Evolutionary conservation across 2,888 invertebrate genomes (phyloP).

Genomic region (Dryobota labecula): DNA sequence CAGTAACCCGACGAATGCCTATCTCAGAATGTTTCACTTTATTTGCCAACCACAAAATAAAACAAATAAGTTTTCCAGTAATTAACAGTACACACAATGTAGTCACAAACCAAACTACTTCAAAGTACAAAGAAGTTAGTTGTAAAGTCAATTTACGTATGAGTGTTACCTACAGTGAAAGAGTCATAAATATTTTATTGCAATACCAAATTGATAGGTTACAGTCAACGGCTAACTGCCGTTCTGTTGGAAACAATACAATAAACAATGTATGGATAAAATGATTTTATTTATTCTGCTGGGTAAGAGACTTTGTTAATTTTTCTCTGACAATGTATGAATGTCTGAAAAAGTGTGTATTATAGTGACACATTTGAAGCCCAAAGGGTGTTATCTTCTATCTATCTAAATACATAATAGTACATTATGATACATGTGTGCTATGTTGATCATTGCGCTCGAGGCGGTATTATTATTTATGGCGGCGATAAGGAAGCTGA

Average conservation of each 20-base stretch:
- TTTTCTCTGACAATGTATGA: background rate
- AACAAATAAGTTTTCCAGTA: background rate
- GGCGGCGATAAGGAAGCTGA: no score
- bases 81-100: constrained; percentile 35
- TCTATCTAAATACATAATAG: no score
- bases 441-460: no score
- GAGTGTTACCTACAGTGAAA: constrained; percentile 29
- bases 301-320: constrained; percentile 61
- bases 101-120: background rate
- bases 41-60: background rate
- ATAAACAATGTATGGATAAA: constrained; percentile 62
- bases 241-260: constrained; percentile 22
- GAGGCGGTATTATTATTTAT: no score
- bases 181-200: constrained; percentile 59
- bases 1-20: background rate
- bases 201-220: constrained; percentile 27
- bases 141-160: constrained; percentile 54
- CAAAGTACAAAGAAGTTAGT: constrained; percentile 34
- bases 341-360: background rate
- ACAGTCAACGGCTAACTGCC: constrained; percentile 25
- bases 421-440: no score
- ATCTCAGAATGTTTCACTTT: background rate
- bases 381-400: no score
- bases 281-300: constrained; percentile 69
- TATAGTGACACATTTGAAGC: background rate